Evolutionary conservation across 92 coral and sea anemone genomes (phyloP).

Genomic region (Ricordea florida): DNA sequence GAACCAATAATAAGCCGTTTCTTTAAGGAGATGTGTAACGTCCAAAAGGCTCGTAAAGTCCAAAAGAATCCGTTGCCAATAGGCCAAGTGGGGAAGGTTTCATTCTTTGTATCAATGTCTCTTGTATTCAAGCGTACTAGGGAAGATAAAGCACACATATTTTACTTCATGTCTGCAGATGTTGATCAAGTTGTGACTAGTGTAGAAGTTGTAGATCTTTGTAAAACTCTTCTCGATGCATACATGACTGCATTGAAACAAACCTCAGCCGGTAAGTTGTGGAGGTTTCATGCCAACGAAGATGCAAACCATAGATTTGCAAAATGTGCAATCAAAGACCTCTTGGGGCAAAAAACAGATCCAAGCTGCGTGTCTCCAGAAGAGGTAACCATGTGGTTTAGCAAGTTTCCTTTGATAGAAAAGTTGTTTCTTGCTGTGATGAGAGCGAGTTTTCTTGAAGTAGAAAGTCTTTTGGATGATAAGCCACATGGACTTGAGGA

Average conservation of each 20-base stretch:
- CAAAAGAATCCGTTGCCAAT: slow-evolving; percentile 26
- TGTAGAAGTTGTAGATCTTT: slow-evolving; percentile 59
- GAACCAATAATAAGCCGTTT: slow-evolving; percentile 66
- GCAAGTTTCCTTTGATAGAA: slow-evolving; percentile 70
- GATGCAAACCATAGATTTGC: slow-evolving; percentile 75
- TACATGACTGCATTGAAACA: slow-evolving; percentile 72
- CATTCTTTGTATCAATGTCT: slow-evolving; percentile 65
- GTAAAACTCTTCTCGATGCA: slow-evolving; percentile 57
- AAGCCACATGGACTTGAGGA: slow-evolving; percentile 84
- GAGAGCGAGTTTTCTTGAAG: slow-evolving; percentile 78
- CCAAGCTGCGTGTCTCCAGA: slow-evolving; percentile 57
- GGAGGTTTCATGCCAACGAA: slow-evolving; percentile 61
- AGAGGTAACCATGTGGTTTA: slow-evolving; percentile 74
- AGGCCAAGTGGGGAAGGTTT: slow-evolving; percentile 71
- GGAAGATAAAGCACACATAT: slow-evolving; percentile 70
- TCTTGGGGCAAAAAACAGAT: slow-evolving; percentile 57
- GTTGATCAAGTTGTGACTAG: slow-evolving; percentile 57
- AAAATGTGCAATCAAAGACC: slow-evolving; percentile 61
- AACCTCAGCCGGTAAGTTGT: slow-evolving; percentile 64
- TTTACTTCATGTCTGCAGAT: slow-evolving; percentile 73
- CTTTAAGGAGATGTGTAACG: slow-evolving; percentile 75
- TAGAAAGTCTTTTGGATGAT: slow-evolving; percentile 76
- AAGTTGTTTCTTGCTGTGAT: slow-evolving; percentile 81
- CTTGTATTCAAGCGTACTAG: slow-evolving; percentile 63
- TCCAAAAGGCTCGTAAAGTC: slow-evolving; percentile 47